Base-by-base conservation (phyloP, 2,797 vertebrate species). In the Buceros bicornis region DNA sequence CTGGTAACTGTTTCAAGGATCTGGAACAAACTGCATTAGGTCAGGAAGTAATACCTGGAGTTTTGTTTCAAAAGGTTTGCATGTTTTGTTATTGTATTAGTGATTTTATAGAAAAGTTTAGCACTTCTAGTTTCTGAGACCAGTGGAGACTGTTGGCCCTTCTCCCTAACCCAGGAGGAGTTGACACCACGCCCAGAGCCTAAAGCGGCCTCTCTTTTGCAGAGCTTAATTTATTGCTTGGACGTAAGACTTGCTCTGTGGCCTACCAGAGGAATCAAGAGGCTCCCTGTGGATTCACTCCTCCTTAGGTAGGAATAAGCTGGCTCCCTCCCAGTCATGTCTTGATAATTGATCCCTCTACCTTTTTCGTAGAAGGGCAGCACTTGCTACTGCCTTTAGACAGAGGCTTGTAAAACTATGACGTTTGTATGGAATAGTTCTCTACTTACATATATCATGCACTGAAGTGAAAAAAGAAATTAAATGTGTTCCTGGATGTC, bases 111-210 rank as follows among this genome's bases (percentile, higher is more conserved):
- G 81, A 31, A 29, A 82, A 89, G 58, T 82, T 89, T 72, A 82
- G 66, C 62, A 82, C 78, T 94, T 92, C 37, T 92, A 70, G 37
- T 87, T 82, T 95, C 54, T 77, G 82, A 82, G 82, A 50, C 74
- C 2, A 0, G 31, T 6, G 2, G 74, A 78, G 71, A 10, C 51
- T 73, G 33, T 69, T 96, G 95, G 82, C 96, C 64, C 11, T 85
- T 80, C 62, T 95, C 87, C 82, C 87, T 82, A 37, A 24, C 74
- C 58, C 95, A 82, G 79, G 79, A 95, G 91, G 90, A 96, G 85
- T 61, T 96, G 93, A 95, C 73, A 94, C 67, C 93, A 85, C 18
- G 15, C 87, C 95, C 93, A 72, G 93, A 92, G 84, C 77, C 79
- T 91, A 93, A 84, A 94, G 79, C 79, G 72, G 43, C 54, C 67